These are phyloP conservation scores for Neoascia interrupta DNA, from an alignment of 2,888 invertebrate species.

Conservation along the genomic window DNA sequence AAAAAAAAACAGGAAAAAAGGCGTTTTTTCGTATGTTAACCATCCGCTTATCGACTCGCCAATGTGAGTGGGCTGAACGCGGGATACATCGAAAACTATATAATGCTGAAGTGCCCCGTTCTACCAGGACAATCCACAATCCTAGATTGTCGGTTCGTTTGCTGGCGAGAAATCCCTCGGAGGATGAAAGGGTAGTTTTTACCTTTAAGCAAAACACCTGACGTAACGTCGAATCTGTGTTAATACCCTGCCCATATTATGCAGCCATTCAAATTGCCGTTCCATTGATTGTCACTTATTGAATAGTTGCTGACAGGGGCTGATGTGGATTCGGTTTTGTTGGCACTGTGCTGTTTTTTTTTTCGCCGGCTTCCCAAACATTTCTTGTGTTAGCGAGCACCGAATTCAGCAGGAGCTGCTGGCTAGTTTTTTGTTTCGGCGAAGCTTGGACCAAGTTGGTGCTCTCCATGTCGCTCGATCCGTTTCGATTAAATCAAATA, in stretches of 20 bases:
- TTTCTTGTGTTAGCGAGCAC: slow-evolving; percentile 10
- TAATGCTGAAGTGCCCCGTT: slow-evolving; percentile 54
- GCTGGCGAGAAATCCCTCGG: slow-evolving; percentile 59
- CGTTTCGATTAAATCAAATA: slow-evolving; percentile 65
- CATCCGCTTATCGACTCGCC: slow-evolving; percentile 40
- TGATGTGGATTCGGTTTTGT: slow-evolving; percentile 23
- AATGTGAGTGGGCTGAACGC: slow-evolving; percentile 27
- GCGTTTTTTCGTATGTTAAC: not conserved
- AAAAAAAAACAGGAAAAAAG: slow-evolving; percentile 5
- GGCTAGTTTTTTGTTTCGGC: not conserved
- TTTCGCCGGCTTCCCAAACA: not conserved
- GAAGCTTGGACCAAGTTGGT: slow-evolving; percentile 38
- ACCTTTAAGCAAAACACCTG: slow-evolving; percentile 47
- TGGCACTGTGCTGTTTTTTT: not conserved
- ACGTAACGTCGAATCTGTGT: slow-evolving; percentile 28
- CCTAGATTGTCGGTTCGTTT: slow-evolving; percentile 67
- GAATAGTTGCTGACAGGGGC: slow-evolving; percentile 67
- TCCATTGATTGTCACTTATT: slow-evolving; percentile 67
- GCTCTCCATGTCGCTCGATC: slow-evolving; percentile 25
- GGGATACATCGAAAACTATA: slow-evolving; percentile 11
- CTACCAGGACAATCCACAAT: slow-evolving; percentile 52
- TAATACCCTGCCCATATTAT: slow-evolving; percentile 61
- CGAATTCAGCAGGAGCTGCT: slow-evolving; percentile 4
- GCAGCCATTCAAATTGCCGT: slow-evolving; percentile 62
- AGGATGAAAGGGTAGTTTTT: slow-evolving; percentile 63